Conservation (phyloP, 2,888 invertebrate species). For the Lasioglossum villosulum region DNA sequence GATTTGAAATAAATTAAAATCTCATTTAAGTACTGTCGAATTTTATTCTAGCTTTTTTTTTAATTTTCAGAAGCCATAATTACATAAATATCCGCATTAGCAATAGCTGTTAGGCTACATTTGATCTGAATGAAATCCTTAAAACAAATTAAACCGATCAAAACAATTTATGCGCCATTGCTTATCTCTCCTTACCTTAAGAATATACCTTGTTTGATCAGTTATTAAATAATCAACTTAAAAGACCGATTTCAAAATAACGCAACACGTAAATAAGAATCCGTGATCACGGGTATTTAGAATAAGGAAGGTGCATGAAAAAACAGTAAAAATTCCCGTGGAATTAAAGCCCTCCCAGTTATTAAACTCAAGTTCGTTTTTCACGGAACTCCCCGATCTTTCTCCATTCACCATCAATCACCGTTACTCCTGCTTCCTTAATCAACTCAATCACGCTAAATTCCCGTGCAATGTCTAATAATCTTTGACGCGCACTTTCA, state of each 20-base stretch:
- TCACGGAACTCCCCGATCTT: background rate
- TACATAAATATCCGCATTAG: too few relatives aligned
- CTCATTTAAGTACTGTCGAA: too few relatives aligned
- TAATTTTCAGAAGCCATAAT: too few relatives aligned
- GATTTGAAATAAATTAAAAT: too few relatives aligned
- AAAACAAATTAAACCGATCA: too few relatives aligned
- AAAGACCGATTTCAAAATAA: background rate
- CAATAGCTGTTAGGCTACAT: too few relatives aligned
- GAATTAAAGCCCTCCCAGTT: constrained; percentile 33
- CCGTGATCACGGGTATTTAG: background rate
- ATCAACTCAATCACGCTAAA: constrained; percentile 22
- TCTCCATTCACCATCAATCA: constrained; percentile 41
- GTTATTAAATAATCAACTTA: background rate
- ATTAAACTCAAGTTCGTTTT: constrained; percentile 9
- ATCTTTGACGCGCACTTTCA: constrained; percentile 8
- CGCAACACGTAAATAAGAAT: background rate
- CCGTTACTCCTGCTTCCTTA: constrained; percentile 23
- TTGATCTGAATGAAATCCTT: too few relatives aligned
- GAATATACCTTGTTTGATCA: background rate
- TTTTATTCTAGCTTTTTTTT: too few relatives aligned
- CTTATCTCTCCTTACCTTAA: too few relatives aligned
- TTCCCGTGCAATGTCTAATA: constrained; percentile 16
- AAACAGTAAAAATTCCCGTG: background rate
- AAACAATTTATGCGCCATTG: too few relatives aligned
- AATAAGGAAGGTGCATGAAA: background rate